Evolutionary conservation across 1,140 invertebrate genomes (phyloP), one percentile per base, ranked within the genome.

Genomic region (Pomacea maculata): DNA sequence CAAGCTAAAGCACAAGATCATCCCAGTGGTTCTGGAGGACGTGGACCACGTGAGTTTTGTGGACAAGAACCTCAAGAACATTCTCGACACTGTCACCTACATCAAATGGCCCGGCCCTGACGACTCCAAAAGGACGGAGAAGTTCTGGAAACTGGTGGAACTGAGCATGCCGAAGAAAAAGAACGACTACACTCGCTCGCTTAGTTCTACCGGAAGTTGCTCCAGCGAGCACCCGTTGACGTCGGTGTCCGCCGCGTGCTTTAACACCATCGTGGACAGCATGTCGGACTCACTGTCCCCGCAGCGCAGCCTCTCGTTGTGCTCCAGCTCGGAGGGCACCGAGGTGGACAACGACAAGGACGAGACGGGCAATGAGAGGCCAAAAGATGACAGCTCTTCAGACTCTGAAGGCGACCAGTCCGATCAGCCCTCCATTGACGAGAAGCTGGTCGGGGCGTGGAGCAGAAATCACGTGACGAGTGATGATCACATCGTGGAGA

Each of bases 1-100:
- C 10, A 87, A 87, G 75, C 81, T 89, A 52, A 86, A 86, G 75
- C 89, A 90, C 81, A 89, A 86, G 80, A 89, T 90, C 52, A 88
- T 90, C 71, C 89, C 89, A 19, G 79, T 90, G 65, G 80, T 90
- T n/a, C 79, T 90, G 21, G 85, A 87, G 25, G 87, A 89, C 76
- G 84, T 89, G 29, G 75, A 79, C 6, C 79, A 85, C 15, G 63
- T 85, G 12, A 81, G 80, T 19, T 81, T 80, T 45, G 76, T 86
- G 29, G 89, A 90, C 79, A 86, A 83, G 70, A 88, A 87, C 67
- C 79, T 90, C 3, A 82, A 83, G 80, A 80, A 82, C 61, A 89
- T 90, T 61, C 81, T 90, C 9, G 85, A 86, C 55, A 88, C 86
- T 25, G 86, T 90, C 2, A 89, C 89, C 7, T 90, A 89, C 75